Conservation (phyloP, 2,113 vertebrate genomes). For the Mastomys coucha region DNA sequence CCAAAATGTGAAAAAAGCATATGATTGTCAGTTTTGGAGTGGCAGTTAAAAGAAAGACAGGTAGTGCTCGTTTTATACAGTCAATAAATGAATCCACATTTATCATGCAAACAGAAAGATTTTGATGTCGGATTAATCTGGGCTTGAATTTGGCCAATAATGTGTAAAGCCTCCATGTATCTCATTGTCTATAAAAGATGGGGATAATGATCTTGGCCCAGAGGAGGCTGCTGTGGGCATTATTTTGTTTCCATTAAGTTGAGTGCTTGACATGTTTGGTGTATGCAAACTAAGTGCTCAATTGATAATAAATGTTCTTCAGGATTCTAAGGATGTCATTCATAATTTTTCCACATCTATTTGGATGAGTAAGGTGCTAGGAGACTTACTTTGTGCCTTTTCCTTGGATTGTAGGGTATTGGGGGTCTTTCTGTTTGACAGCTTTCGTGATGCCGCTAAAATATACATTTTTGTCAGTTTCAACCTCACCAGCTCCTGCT, state of each 20-base stretch:
- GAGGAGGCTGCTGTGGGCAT: neutral
- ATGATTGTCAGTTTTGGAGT: neutral
- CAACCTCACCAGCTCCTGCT: neutral
- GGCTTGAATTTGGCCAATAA: conserved; percentile 42
- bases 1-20: neutral
- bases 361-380: neutral
- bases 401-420: conserved; percentile 70
- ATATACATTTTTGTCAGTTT: conserved; percentile 68
- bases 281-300: neutral
- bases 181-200: neutral
- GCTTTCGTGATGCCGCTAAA: conserved; percentile 86
- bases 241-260: neutral
- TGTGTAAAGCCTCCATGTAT: neutral
- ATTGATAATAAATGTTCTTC: neutral
- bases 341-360: neutral
- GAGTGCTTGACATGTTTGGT: neutral
- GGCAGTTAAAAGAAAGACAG: neutral
- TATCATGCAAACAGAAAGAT: neutral
- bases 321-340: neutral
- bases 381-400: conserved; percentile 86
- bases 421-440: conserved; percentile 82
- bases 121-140: neutral
- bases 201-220: neutral
- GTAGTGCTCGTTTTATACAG: neutral
- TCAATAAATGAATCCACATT: neutral